Conservation (phyloP, 2,888 invertebrate species). For the Lampropteryx suffumata region DNA sequence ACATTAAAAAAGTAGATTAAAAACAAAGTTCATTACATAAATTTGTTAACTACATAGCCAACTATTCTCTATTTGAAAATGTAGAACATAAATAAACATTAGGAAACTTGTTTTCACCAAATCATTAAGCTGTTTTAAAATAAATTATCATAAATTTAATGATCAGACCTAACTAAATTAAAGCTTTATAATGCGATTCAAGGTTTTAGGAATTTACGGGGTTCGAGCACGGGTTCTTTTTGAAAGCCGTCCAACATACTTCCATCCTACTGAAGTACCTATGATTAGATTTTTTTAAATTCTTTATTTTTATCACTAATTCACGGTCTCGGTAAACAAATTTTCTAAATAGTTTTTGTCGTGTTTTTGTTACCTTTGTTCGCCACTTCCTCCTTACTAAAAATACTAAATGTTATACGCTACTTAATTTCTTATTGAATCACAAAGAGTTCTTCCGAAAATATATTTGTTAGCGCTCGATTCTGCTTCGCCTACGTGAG, state of each 20-base stretch:
- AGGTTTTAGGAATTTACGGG: no score
- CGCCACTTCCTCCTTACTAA: constrained; percentile 18
- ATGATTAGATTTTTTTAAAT: no score
- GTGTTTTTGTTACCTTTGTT: constrained; percentile 10
- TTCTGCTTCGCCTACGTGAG: constrained; percentile 30
- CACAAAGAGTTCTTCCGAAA: constrained; percentile 24
- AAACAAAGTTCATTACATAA: constrained; percentile 41
- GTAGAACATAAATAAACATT: not conserved
- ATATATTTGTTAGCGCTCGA: constrained; percentile 14
- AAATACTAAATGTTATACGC: constrained; percentile 15
- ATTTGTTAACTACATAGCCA: not conserved
- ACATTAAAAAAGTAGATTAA: constrained; percentile 62
- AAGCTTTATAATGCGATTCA: no score
- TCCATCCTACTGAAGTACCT: no score
- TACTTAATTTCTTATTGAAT: constrained; percentile 16
- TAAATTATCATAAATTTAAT: no score
- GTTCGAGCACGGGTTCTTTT: no score
- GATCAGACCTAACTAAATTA: no score
- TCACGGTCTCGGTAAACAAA: not conserved
- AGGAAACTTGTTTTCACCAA: not conserved
- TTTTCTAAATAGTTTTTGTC: constrained; percentile 1
- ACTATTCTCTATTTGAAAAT: not conserved
- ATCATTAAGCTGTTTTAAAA: no score
- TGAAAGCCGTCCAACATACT: no score
- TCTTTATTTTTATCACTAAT: no score